Percentiles rank a stretch among this genome's conserved stretches.
phyloP scores from a whole-genome alignment of 37 sponge, comb jelly and placozoan species.

The Mnemiopsis leidyi region DNA sequence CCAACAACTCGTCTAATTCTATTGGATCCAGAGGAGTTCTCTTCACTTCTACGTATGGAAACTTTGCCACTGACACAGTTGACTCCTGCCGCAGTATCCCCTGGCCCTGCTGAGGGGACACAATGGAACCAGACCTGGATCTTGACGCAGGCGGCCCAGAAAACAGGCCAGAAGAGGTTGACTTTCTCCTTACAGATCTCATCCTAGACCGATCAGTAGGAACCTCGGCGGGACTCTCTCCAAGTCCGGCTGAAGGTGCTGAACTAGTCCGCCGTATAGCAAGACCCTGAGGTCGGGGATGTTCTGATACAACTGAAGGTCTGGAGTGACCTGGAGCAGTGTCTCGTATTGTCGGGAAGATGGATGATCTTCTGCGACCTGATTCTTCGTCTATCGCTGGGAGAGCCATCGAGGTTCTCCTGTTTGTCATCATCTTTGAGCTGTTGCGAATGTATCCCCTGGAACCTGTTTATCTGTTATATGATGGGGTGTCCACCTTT shows the following conservation, averaged over 20 bases:
- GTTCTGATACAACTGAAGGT: not conserved
- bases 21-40: not conserved
- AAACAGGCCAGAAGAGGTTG: not conserved
- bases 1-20: not conserved
- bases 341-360: not conserved
- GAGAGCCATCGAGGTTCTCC: not conserved
- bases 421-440: not conserved
- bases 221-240: not conserved
- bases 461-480: no score
- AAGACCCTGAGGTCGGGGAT: not conserved
- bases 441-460: no score
- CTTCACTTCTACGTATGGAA: not conserved
- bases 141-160: not conserved
- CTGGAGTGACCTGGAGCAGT: not conserved
- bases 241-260: not conserved
- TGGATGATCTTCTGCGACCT: not conserved
- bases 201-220: not conserved
- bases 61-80: not conserved
- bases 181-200: not conserved
- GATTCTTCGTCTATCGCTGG: not conserved
- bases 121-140: not conserved
- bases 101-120: not conserved
- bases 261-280: not conserved
- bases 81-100: not conserved
- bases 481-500: no score